Percentiles rank a stretch among this genome's conserved stretches.
Evolutionary conservation across 1,140 invertebrate species (phyloP).

Genomic region (Theocolax elegans): DNA sequence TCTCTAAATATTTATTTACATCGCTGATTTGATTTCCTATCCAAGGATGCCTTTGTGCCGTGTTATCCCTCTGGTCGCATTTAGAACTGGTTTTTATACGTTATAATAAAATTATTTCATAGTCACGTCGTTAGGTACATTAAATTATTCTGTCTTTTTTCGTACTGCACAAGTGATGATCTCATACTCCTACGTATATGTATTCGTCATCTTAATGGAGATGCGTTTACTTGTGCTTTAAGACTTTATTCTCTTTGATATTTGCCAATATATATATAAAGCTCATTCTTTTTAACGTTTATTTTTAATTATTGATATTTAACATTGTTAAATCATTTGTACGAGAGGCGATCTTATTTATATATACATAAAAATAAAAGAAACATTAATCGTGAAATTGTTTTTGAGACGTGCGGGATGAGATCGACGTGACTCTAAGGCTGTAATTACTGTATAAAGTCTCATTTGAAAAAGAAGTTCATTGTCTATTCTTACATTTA

Average conservation of each 20-base stretch:
- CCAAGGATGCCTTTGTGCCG: slow-evolving; percentile 41
- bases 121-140: slow-evolving; percentile 54
- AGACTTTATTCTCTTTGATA: slow-evolving; percentile 14
- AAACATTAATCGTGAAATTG: slow-evolving; percentile 15
- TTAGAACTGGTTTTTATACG: slow-evolving; percentile 52
- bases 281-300: slow-evolving; percentile 20
- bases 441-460: slow-evolving; percentile 44
- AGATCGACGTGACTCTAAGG: slow-evolving; percentile 40
- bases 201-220: slow-evolving; percentile 9
- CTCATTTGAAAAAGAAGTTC: slow-evolving; percentile 42
- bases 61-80: slow-evolving; percentile 44
- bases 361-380: slow-evolving; percentile 3
- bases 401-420: slow-evolving; percentile 20
- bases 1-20: slow-evolving; percentile 63
- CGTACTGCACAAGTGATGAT: slow-evolving; percentile 18
- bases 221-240: slow-evolving; percentile 20
- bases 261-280: slow-evolving; percentile 16
- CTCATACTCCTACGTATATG: neutral
- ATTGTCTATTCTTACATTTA: slow-evolving; percentile 44
- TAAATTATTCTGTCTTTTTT: slow-evolving; percentile 37
- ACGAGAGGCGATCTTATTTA: slow-evolving; percentile 25
- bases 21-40: slow-evolving; percentile 49
- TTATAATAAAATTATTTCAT: slow-evolving; percentile 60
- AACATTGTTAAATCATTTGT: slow-evolving; percentile 12
- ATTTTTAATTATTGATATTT: slow-evolving; percentile 21